Conservation (phyloP, 2,113 vertebrate species). For the Oriolus oriolus region DNA sequence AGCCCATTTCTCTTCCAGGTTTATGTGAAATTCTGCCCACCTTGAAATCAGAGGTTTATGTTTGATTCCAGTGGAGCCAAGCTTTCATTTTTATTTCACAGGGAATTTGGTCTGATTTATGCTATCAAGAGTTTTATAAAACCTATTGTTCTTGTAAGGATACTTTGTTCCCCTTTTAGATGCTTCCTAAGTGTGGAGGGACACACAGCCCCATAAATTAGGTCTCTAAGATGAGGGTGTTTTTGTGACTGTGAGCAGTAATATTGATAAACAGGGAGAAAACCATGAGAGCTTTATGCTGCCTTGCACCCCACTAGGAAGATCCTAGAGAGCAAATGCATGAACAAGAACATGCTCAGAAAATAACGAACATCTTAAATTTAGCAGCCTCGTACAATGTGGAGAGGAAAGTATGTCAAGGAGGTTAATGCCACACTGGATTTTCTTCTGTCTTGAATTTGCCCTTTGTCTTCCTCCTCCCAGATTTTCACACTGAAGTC, state of each 20-base stretch:
- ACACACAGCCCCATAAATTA: background rate
- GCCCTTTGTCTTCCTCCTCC: background rate
- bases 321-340: background rate
- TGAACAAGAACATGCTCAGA: background rate
- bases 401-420: background rate
- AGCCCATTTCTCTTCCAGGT: background rate
- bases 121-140: background rate
- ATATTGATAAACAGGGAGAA: background rate
- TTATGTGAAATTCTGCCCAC: background rate
- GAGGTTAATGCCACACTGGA: background rate
- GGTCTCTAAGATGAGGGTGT: background rate
- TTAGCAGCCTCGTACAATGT: background rate
- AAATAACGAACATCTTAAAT: background rate
- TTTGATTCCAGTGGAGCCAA: background rate
- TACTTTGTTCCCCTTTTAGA: background rate
- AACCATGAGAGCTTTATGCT: background rate
- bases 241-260: background rate
- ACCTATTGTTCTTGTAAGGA: background rate
- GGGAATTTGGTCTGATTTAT: background rate
- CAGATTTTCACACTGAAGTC: background rate
- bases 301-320: background rate
- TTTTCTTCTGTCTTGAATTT: background rate
- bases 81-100: background rate
- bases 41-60: background rate
- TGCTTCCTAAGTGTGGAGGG: background rate